A percentile compares a stretch with the other conserved stretches of the same genome.
phyloP scores from a whole-genome alignment of 2,797 vertebrate genomes.

The Oophaga sylvatica region DNA sequence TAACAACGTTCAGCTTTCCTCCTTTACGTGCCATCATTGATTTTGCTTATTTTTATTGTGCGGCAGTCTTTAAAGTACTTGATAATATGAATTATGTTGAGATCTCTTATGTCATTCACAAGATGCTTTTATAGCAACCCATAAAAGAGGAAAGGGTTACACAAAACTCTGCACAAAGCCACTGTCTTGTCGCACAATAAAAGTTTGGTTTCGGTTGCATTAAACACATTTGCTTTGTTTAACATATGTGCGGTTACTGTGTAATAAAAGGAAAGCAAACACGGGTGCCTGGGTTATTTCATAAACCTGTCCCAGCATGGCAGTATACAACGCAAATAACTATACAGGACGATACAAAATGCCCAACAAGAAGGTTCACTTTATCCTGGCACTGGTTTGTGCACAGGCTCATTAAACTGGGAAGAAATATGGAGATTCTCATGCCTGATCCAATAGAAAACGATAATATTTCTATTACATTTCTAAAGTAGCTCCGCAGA shows the following conservation, averaged over 20 bases:
- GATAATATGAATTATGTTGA: not conserved
- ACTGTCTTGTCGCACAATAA: conserved; percentile 58
- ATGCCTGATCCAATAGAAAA: conserved; percentile 27
- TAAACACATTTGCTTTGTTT: conserved; percentile 63
- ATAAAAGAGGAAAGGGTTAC: conserved; percentile 46
- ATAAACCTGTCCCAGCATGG: conserved; percentile 56
- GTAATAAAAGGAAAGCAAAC: conserved; percentile 61
- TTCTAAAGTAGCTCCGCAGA: conserved; percentile 42
- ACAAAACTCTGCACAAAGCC: conserved; percentile 55
- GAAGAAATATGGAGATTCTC: conserved; percentile 3
- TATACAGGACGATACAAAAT: conserved; percentile 41
- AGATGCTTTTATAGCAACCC: conserved; percentile 24
- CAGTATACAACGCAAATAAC: conserved; percentile 44
- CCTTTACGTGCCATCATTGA: not conserved
- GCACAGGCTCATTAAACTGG: conserved; percentile 27
- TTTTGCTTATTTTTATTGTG: not conserved
- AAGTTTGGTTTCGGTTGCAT: conserved; percentile 63
- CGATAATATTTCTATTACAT: conserved; percentile 7
- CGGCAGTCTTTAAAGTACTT: not conserved
- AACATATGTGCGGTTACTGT: conserved; percentile 62
- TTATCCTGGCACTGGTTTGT: conserved; percentile 43
- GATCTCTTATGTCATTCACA: conserved; percentile 12
- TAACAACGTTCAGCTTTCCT: not conserved
- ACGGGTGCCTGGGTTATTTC: conserved; percentile 23
- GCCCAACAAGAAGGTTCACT: conserved; percentile 49